A percentile compares a stretch with the other conserved stretches of the same genome.
Conservation (phyloP, 2,797 vertebrate genomes). For the Dromococcyx pavoninus region DNA sequence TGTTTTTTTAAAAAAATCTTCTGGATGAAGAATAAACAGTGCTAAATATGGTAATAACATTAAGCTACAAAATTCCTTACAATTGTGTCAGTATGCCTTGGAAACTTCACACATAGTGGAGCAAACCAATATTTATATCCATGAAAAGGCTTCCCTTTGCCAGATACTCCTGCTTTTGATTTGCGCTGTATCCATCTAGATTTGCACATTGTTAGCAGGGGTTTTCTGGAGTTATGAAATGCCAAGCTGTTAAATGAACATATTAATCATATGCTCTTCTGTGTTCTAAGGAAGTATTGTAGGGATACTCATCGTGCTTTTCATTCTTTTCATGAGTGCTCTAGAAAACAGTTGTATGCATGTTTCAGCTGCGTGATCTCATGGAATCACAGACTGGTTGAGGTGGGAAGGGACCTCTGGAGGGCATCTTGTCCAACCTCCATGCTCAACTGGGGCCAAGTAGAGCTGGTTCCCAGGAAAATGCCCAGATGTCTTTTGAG, state of each 20-base stretch:
- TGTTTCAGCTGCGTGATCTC: not conserved
- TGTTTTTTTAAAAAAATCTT: constrained; percentile 36
- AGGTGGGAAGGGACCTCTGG: not conserved
- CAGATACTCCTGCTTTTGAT: constrained; percentile 57
- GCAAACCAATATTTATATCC: constrained; percentile 52
- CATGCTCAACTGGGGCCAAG: not conserved
- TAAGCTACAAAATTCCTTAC: constrained; percentile 67
- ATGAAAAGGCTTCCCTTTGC: not conserved
- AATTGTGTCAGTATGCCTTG: constrained; percentile 68
- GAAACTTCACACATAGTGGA: constrained; percentile 54
- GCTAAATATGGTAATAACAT: constrained; percentile 75
- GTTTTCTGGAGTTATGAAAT: constrained; percentile 36
- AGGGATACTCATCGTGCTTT: not conserved
- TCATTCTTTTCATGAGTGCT: not conserved
- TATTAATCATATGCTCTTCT: not conserved
- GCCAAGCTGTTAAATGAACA: not conserved
- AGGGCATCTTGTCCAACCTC: not conserved
- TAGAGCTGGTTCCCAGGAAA: not conserved
- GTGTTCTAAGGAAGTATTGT: not conserved
- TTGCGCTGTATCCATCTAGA: constrained; percentile 16
- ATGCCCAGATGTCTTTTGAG: not conserved
- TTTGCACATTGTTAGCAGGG: not conserved
- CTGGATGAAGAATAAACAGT: constrained; percentile 70
- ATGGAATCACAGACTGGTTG: not conserved
- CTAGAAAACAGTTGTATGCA: not conserved